Evolutionary conservation across 2,113 vertebrate species (phyloP).

Genomic region (Nesospiza acunhae): DNA sequence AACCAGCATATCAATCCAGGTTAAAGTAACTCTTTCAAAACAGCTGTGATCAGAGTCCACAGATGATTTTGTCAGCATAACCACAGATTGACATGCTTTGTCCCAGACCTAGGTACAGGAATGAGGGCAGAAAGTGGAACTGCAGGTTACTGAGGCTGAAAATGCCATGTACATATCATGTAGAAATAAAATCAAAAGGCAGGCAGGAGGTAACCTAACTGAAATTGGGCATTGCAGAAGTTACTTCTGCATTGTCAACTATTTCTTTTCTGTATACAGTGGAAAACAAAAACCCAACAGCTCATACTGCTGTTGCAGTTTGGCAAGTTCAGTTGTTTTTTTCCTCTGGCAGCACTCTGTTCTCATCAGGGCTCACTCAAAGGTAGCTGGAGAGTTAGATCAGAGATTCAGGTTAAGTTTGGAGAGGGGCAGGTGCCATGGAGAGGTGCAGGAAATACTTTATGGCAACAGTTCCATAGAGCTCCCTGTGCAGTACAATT

Average conservation of each 20-base stretch:
- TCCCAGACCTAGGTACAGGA: not conserved
- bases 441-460: not conserved
- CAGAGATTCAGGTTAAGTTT: not conserved
- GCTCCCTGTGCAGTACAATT: not conserved
- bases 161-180: not conserved
- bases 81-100: not conserved
- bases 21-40: slow-evolving; percentile 45
- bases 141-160: not conserved
- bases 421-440: not conserved
- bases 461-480: not conserved
- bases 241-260: not conserved
- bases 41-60: not conserved
- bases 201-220: not conserved
- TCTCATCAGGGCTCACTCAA: not conserved
- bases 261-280: not conserved
- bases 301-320: not conserved
- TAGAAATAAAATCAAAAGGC: not conserved
- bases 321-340: accelerated
- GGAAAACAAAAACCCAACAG: not conserved
- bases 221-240: not conserved
- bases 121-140: not conserved
- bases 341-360: not conserved
- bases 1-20: not conserved
- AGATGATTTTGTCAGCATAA: not conserved
- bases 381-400: not conserved